Evolutionary conservation across 1,140 invertebrate genomes (phyloP).

Genomic region (Notospermus geniculatus): DNA sequence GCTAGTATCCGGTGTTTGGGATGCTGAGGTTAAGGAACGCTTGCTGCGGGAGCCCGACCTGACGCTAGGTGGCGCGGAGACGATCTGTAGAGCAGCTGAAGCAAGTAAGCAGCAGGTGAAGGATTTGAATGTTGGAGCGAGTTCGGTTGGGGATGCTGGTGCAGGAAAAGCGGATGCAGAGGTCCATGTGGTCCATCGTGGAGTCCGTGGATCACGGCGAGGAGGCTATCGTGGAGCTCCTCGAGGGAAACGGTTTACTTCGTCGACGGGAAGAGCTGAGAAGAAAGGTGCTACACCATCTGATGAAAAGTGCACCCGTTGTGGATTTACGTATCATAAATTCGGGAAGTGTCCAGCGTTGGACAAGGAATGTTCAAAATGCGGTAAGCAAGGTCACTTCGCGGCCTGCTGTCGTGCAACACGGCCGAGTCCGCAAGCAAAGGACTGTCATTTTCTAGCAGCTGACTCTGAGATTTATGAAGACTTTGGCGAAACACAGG

Average conservation of each 20-base stretch:
- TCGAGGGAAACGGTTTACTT: neutral
- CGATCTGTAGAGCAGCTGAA: neutral
- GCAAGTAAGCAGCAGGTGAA: neutral
- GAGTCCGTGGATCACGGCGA: neutral
- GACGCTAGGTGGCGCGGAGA: neutral
- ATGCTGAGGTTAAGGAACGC: neutral
- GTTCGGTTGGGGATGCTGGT: too few species aligned
- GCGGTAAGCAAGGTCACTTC: conserved; percentile 14
- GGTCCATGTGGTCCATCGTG: neutral
- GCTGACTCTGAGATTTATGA: too few species aligned
- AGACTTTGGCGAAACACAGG: too few species aligned
- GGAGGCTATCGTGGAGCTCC: neutral
- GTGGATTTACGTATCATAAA: neutral
- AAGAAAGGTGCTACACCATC: neutral
- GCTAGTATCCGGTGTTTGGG: neutral
- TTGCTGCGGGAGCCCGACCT: neutral
- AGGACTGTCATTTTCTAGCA: too few species aligned
- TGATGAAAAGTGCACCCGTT: neutral
- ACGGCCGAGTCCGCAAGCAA: conserved; percentile 9
- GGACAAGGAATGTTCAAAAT: conserved; percentile 22
- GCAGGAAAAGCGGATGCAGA: neutral
- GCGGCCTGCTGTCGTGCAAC: conserved; percentile 12
- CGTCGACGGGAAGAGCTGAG: neutral
- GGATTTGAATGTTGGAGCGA: neutral
- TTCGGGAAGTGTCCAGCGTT: conserved; percentile 14